A percentile compares a stretch with the other conserved stretches of the same genome.
Evolutionary conservation across 2,113 vertebrate genomes (phyloP).

Genomic region (Lepisosteus osseus): DNA sequence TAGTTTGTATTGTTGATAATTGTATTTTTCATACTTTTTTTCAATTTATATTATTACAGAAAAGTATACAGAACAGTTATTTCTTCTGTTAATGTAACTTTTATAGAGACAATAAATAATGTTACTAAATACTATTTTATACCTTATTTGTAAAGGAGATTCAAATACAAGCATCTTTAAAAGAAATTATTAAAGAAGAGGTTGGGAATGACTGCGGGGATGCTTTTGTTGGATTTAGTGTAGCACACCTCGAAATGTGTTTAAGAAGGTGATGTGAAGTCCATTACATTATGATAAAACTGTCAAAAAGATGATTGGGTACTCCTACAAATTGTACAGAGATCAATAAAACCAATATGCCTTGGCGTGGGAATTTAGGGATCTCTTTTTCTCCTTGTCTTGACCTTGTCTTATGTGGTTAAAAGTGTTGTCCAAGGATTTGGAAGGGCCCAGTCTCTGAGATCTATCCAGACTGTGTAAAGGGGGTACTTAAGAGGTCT

Average conservation of each 20-base stretch:
- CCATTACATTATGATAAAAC: slow-evolving; percentile 68
- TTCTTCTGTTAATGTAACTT: not conserved
- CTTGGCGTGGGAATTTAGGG: slow-evolving; percentile 55
- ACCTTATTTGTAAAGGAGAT: too few species aligned
- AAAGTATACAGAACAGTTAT: too few species aligned
- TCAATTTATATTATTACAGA: too few species aligned
- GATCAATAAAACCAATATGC: slow-evolving; percentile 64
- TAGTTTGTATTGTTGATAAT: too few species aligned
- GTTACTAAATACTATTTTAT: too few species aligned
- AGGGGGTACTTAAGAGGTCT: not conserved
- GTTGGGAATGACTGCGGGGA: not conserved
- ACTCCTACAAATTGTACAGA: slow-evolving; percentile 49
- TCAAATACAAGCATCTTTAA: too few species aligned
- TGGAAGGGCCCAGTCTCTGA: not conserved
- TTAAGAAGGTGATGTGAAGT: slow-evolving; percentile 56
- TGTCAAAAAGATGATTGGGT: slow-evolving; percentile 65
- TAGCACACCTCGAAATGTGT: not conserved
- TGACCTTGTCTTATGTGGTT: slow-evolving; percentile 45
- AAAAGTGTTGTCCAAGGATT: not conserved
- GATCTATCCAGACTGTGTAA: not conserved
- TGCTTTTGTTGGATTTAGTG: not conserved
- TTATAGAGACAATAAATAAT: too few species aligned
- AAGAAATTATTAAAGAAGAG: too few species aligned
- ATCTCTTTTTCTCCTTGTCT: slow-evolving; percentile 39
- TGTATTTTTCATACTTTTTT: too few species aligned